Percentiles rank a stretch among this genome's conserved stretches.
Conservation (phyloP, 2,888 invertebrate genomes). For the Tachina lurida region DNA sequence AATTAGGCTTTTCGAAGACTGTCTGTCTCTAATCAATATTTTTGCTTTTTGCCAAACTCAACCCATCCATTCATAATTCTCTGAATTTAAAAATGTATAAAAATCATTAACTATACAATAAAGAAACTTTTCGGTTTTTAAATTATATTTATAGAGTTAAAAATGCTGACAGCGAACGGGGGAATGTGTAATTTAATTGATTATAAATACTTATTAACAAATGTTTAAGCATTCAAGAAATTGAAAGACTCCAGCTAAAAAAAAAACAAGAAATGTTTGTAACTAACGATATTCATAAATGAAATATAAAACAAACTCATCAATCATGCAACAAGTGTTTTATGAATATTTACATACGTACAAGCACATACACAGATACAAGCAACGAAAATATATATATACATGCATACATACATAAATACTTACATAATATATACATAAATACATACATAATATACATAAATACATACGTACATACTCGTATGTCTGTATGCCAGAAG, state of each 20-base stretch:
- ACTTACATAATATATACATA: too few species aligned
- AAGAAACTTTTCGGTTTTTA: slow-evolving; percentile 25
- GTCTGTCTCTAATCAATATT: neutral
- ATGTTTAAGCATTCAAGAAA: slow-evolving; percentile 23
- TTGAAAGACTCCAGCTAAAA: neutral
- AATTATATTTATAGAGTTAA: slow-evolving; percentile 46
- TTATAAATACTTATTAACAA: slow-evolving; percentile 16
- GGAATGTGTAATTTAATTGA: neutral
- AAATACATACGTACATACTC: too few species aligned
- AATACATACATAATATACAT: too few species aligned
- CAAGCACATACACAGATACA: too few species aligned
- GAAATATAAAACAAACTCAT: slow-evolving; percentile 28
- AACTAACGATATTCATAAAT: neutral
- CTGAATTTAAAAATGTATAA: neutral
- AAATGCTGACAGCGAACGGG: slow-evolving; percentile 7
- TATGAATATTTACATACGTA: slow-evolving; percentile 46
- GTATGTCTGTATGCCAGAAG: too few species aligned
- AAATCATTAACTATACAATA: slow-evolving; percentile 24
- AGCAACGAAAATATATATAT: too few species aligned
- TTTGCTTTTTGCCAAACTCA: neutral
- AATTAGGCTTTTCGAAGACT: neutral
- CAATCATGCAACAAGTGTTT: slow-evolving; percentile 69
- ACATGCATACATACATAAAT: too few species aligned
- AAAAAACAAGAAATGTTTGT: neutral
- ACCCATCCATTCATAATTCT: neutral